A percentile compares a stretch with the other conserved stretches of the same genome.
Evolutionary conservation across 2,113 vertebrate genomes (phyloP).

Genomic region (Diglossa brunneiventris): DNA sequence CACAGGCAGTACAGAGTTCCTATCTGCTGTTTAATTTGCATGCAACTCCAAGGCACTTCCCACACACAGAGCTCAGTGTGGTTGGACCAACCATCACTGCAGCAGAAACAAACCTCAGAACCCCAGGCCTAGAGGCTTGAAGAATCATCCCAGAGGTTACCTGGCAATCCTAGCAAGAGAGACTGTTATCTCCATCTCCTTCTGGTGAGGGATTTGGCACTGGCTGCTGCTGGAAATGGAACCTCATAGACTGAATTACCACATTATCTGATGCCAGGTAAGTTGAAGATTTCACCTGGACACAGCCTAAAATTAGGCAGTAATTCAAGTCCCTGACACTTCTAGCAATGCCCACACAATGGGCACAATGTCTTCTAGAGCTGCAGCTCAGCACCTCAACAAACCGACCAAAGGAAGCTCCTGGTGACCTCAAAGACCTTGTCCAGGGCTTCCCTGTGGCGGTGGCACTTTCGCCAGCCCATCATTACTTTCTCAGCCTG

Average conservation of each 20-base stretch:
- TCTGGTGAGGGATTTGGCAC: background rate
- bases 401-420: fast-evolving
- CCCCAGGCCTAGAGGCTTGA: background rate
- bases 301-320: background rate
- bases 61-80: fast-evolving
- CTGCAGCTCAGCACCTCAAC: background rate
- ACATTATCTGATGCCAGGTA: background rate
- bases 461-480: fast-evolving
- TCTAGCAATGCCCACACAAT: background rate
- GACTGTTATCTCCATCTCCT: background rate
- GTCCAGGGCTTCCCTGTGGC: fast-evolving
- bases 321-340: background rate
- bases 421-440: background rate
- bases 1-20: background rate
- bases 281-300: background rate
- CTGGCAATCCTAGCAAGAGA: background rate
- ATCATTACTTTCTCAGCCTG: fast-evolving
- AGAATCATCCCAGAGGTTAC: background rate
- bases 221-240: background rate
- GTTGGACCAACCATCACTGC: background rate
- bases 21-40: background rate
- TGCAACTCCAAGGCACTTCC: background rate
- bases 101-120: background rate
- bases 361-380: background rate
- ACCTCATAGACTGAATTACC: background rate